phyloP scores from a whole-genome alignment of 92 coral and sea anemone genomes.

The Micromussa lordhowensis region DNA sequence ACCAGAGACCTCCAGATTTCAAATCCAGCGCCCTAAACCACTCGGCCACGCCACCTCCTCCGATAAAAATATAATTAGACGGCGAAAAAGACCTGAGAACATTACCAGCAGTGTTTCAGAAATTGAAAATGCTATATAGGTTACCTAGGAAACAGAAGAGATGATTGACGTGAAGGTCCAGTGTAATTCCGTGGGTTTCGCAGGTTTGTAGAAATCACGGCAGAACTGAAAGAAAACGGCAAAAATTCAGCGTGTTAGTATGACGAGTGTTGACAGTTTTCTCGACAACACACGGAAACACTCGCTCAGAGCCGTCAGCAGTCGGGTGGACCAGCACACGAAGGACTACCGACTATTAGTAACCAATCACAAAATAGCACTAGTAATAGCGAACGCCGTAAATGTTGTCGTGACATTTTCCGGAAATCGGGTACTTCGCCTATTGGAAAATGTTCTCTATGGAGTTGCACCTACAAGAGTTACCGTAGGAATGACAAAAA shows the following conservation, averaged over 20 bases:
- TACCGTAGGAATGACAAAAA: too few relatives aligned
- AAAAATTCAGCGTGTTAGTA: background rate
- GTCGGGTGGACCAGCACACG: background rate
- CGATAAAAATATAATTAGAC: background rate
- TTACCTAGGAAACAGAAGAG: conserved; percentile 88
- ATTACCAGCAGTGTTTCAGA: background rate
- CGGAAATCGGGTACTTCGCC: background rate
- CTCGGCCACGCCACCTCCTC: too few relatives aligned
- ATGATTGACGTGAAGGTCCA: conserved; percentile 67
- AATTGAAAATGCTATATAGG: background rate
- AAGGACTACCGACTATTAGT: background rate
- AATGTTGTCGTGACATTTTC: background rate
- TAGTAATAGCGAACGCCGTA: background rate
- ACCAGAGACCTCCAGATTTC: too few relatives aligned
- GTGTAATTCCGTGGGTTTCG: conserved; percentile 66
- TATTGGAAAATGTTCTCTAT: too few relatives aligned
- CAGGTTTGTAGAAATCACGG: conserved; percentile 90
- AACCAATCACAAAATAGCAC: background rate
- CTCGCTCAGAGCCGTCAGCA: background rate
- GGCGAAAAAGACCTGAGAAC: too few relatives aligned
- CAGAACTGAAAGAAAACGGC: conserved; percentile 74
- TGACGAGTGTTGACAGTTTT: background rate
- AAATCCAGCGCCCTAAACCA: too few relatives aligned
- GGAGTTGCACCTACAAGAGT: too few relatives aligned
- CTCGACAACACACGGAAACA: background rate